Base-by-base conservation (phyloP, 2,888 invertebrate genomes). In the Unio pictorum region DNA sequence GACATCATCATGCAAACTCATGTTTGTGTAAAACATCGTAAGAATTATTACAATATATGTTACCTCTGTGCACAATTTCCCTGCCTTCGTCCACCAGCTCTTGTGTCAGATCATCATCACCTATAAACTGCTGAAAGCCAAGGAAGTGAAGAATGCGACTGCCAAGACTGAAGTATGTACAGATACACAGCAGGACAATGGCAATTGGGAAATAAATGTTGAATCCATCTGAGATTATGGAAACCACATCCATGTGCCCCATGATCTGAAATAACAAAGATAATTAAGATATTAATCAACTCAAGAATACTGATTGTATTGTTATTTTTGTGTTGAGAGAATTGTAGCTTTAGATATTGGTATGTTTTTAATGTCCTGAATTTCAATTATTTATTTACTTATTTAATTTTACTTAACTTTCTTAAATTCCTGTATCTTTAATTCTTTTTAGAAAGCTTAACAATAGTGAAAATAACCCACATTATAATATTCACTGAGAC, bases 221-320 rank as follows among this genome's bases (percentile, higher is more conserved):
- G 92, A 99, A 99, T 15, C 99, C 99, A 89, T 98, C 95, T 0
- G 98, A 95, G 79, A 99, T 95, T 74, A 99, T 96, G 54, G 95
- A 95, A 68, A 99, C 94, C 0, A 99, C 97, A 90, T 99, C 98
- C 97, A 99, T 96, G 89, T 99, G 99, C 0, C 99, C 99, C 99
- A 99, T 99, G 82, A 98, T 94, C 93, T 91, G 82, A 62, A 85
- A 75, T 45, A 15, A 45, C 45, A 45, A 11, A 45, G 11, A 45
- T 45, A 45, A 15, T 45, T 15, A 45, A 0, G 45, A 45, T 45
- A 45, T 11, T 45, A 45, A 45, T 45, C 15, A 15, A 15, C 11
- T 45, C 45, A 45, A 45, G 3, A 45, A 15, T 11, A 4, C 15
- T 15, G 45, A 45, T 3, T 45, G 45, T 15, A 45, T 11, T 11